Percentiles rank a stretch among this genome's conserved stretches.
These are phyloP conservation scores for Elmis aenea DNA, from an alignment of 2,888 invertebrate genomes.

Conservation along the genomic window DNA sequence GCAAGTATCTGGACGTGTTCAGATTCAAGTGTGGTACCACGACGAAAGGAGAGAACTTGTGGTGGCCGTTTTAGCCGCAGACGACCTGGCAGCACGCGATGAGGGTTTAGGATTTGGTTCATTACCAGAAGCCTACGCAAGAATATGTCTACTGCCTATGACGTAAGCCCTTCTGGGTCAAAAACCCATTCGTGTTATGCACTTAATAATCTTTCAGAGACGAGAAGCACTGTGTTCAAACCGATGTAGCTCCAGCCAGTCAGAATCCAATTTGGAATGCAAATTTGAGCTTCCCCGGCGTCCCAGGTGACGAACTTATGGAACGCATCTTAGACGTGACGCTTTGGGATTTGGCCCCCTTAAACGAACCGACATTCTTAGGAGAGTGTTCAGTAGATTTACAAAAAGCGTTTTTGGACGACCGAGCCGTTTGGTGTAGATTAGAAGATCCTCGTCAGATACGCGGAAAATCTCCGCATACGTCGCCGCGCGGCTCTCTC, in stretches of 20 bases:
- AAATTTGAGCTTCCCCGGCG: slow-evolving; percentile 75
- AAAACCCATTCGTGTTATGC: not conserved
- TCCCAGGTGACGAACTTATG: slow-evolving; percentile 73
- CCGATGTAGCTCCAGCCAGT: slow-evolving; percentile 79
- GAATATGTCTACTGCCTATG: slow-evolving; percentile 72
- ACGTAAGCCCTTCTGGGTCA: slow-evolving; percentile 56
- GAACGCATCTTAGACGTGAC: slow-evolving; percentile 80
- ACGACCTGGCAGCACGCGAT: slow-evolving; percentile 75
- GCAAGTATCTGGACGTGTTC: slow-evolving; percentile 72
- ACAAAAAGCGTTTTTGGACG: slow-evolving; percentile 79
- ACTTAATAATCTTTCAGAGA: slow-evolving; percentile 50
- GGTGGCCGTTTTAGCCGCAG: slow-evolving; percentile 80
- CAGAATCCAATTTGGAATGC: slow-evolving; percentile 92
- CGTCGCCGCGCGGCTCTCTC: slow-evolving; percentile 75
- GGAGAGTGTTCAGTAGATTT: slow-evolving; percentile 78
- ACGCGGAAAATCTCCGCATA: slow-evolving; percentile 69
- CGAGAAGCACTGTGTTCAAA: slow-evolving; percentile 71
- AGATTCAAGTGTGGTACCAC: slow-evolving; percentile 87
- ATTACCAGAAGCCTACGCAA: slow-evolving; percentile 79
- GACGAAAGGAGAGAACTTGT: slow-evolving; percentile 76
- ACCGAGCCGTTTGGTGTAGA: slow-evolving; percentile 86
- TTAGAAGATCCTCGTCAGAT: slow-evolving; percentile 72
- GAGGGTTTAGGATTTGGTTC: slow-evolving; percentile 71
- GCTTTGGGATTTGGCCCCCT: slow-evolving; percentile 81
- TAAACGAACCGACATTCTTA: slow-evolving; percentile 74